phyloP scores from a whole-genome alignment of 2,113 vertebrate genomes.

The Mastomys natalensis region DNA sequence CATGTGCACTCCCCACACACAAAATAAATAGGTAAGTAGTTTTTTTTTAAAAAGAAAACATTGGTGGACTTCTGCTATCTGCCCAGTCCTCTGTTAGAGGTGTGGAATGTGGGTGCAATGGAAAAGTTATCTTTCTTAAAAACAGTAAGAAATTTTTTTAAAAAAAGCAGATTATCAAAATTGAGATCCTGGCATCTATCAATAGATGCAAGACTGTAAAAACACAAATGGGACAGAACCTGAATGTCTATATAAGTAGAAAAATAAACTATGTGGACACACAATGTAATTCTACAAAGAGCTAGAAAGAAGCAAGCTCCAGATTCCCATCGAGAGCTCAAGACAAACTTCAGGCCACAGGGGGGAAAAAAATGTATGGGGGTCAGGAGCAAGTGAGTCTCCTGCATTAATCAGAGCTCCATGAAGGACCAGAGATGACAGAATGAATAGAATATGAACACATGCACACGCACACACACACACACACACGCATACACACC shows the following conservation, averaged over 20 bases:
- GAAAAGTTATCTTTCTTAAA: slow-evolving; percentile 22
- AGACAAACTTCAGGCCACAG: not conserved
- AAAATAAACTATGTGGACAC: not conserved
- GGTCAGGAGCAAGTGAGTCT: slow-evolving; percentile 21
- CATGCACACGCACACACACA: not conserved
- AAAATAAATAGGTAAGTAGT: not conserved
- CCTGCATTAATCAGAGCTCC: not conserved
- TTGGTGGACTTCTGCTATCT: not conserved
- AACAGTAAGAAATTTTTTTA: not conserved
- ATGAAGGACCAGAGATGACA: not conserved
- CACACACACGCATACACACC: no score
- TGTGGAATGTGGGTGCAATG: not conserved
- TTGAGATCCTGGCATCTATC: not conserved
- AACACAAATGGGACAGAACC: not conserved
- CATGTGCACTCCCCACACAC: not conserved
- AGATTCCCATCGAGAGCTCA: not conserved
- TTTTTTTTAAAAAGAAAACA: not conserved
- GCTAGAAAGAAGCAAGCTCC: not conserved
- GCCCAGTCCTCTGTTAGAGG: not conserved
- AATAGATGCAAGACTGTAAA: not conserved
- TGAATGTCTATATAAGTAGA: not conserved
- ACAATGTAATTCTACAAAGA: not conserved
- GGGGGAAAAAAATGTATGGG: no score
- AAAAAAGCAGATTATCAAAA: not conserved
- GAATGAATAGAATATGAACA: not conserved